Conservation (phyloP, 2,797 vertebrate species). For the Saxicola maurus region DNA sequence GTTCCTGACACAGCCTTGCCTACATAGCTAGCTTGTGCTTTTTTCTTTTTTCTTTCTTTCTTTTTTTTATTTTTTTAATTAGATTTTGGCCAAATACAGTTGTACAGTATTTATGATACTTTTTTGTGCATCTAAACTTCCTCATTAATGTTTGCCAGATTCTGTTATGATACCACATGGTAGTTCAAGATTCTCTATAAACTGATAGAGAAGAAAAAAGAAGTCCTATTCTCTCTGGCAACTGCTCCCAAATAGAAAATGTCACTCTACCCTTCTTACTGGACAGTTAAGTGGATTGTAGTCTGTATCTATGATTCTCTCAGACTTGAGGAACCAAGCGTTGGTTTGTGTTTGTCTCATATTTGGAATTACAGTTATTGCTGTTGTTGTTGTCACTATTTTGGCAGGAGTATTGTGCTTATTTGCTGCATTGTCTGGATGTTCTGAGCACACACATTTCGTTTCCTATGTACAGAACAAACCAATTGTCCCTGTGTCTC, state of each 20-base stretch:
- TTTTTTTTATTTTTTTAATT: neutral
- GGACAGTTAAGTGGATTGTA: neutral
- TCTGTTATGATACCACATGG: neutral
- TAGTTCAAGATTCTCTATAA: neutral
- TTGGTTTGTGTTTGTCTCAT: neutral
- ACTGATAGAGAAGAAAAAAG: neutral
- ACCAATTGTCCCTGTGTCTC: neutral
- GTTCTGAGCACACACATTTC: neutral
- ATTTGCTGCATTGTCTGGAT: neutral
- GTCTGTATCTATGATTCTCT: neutral
- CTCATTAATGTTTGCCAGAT: neutral
- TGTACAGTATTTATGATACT: neutral
- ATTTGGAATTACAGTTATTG: neutral
- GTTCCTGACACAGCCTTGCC: neutral
- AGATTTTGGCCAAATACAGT: neutral
- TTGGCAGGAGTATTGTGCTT: neutral
- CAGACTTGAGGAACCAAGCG: neutral
- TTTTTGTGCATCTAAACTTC: neutral
- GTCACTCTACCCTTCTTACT: neutral
- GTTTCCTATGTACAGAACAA: neutral
- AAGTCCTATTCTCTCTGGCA: neutral
- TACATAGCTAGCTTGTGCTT: neutral
- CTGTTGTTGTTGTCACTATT: neutral
- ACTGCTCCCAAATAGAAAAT: neutral
- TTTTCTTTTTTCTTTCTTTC: no score